Evolutionary conservation across 92 coral and sea anemone genomes (phyloP), one percentile per base, ranked within the genome.

Genomic region (Umimayanthus chanpuru): DNA sequence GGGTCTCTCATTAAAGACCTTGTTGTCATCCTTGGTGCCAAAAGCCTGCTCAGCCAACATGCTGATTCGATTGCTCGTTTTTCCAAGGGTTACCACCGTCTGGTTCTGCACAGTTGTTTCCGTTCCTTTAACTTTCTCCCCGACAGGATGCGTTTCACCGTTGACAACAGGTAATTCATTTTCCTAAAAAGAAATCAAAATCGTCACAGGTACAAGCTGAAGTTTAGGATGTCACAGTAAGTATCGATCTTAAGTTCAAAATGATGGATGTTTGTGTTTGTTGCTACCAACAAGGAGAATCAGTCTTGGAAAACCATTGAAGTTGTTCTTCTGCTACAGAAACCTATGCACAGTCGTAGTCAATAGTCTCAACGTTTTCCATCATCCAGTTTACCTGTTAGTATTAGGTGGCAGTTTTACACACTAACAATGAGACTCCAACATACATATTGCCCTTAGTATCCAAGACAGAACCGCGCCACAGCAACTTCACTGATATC

Each of bases 31-130:
- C 58, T 88, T 90, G 9, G 90, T 88, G 44, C 99, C 99, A 90
- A 95, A 97, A 79, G 94, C 99, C 86, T 93, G 97, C 21, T 88
- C 95, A 3, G 99, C 99, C 74, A 97, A 87, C 67, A 85, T 89
- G 76, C 93, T 93, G 81, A 97, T 97, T n/a, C 95, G 89, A 70
- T 94, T 94, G 79, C 98, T 95, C 15, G 99, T 88, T 39, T 95
- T 97, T 0, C 88, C 94, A 9, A 90, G 88, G 10, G 92, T 94
- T 21, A 86, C 92, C 32, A 93, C 68, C 18, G 90, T 55, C 77
- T 65, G 90, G 49, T 89, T 72, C 85, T 81, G 88, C 36, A 66
- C 68, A 2, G 41, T 88, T 23, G 65, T 43, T 4, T 83, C 87
- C 8, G 25, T 28, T 44, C 12, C 41, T n/a, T 82, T 82, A 14